Percentiles rank a stretch among this genome's conserved stretches.
These are phyloP conservation scores for Orthochromis indermauri DNA, from an alignment of 2,113 vertebrate genomes.

Conservation along the genomic window DNA sequence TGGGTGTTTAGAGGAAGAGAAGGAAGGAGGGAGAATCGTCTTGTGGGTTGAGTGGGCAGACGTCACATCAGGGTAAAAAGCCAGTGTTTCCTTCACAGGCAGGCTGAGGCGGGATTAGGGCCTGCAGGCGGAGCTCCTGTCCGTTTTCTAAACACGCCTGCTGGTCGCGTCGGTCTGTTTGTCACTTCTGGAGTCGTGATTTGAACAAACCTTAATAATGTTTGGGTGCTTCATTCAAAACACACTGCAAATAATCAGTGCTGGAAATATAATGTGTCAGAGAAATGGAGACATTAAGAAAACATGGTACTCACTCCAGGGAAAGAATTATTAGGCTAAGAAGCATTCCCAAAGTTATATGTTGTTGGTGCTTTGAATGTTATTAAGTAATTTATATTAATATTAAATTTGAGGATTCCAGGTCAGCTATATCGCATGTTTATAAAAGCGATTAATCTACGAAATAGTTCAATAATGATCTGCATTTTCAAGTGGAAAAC, in stretches of 20 bases:
- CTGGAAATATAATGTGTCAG: background rate
- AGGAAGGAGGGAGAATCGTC: background rate
- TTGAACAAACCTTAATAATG: background rate
- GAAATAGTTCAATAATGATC: background rate
- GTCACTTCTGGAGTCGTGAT: conserved; percentile 1
- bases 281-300: background rate
- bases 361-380: background rate
- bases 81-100: background rate
- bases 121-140: background rate
- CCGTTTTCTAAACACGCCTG: background rate
- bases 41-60: background rate
- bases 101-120: conserved; percentile 4
- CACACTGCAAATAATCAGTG: background rate
- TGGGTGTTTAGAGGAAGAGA: background rate
- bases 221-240: background rate
- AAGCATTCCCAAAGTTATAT: background rate
- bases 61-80: background rate
- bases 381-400: background rate
- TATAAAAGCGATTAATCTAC: background rate
- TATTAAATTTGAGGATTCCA: background rate
- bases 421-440: background rate
- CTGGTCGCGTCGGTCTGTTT: background rate
- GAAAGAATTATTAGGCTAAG: background rate
- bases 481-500: background rate
- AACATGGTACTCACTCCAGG: background rate